Conservation (phyloP, 1,140 invertebrate species). For the Habropoda laboriosa region DNA sequence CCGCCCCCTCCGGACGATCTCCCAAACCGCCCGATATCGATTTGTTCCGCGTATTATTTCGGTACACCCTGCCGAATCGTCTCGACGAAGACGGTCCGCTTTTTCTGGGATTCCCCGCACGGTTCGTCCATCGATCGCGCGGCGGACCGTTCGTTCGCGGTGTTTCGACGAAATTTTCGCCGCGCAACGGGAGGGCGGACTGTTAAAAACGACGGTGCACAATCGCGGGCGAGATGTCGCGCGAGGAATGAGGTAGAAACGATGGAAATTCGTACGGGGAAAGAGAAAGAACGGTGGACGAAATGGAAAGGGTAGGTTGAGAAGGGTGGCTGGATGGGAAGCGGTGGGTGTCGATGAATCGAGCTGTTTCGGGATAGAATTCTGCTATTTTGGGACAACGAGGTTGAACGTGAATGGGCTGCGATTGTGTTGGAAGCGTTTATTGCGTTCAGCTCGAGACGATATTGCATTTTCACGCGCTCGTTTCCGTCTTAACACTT, state of each 20-base stretch:
- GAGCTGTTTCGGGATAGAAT: not conserved
- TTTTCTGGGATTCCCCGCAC: constrained; percentile 44
- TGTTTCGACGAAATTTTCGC: constrained; percentile 41
- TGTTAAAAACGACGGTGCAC: constrained; percentile 3
- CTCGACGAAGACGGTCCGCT: constrained; percentile 16
- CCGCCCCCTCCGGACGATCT: not conserved
- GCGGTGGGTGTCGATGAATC: not conserved
- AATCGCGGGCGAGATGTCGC: not conserved
- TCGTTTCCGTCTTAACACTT: no score
- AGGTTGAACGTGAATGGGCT: not conserved
- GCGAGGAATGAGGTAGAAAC: not conserved
- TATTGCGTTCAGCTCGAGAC: not conserved
- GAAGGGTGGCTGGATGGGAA: not conserved
- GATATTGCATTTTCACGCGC: no score
- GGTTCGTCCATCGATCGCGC: constrained; percentile 36
- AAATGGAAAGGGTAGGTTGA: constrained; percentile 30
- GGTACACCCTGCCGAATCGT: not conserved
- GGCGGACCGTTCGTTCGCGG: not conserved
- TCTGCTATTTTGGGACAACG: not conserved
- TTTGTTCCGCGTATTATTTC: constrained; percentile 51
- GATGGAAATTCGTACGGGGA: not conserved
- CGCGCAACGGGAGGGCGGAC: not conserved
- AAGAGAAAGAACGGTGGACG: not conserved
- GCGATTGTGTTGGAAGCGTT: not conserved
- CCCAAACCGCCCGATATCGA: constrained; percentile 41